These are phyloP conservation scores for Hypena proboscidalis DNA, from an alignment of 2,888 invertebrate species.

Conservation along the genomic window DNA sequence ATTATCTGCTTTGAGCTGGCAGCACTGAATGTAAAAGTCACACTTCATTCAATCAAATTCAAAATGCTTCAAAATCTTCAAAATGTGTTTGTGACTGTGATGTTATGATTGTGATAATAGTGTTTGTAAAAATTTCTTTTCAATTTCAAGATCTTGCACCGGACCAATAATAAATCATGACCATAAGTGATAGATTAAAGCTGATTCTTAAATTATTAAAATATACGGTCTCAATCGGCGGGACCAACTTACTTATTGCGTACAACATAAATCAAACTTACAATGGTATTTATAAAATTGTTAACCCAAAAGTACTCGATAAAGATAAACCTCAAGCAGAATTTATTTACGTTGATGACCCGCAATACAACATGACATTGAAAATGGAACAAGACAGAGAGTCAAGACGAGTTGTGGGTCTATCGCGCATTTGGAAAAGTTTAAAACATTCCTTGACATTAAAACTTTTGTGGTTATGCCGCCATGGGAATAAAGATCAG, in stretches of 20 bases:
- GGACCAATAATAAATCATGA: no score
- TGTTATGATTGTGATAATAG: no score
- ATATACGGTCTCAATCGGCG: slow-evolving; percentile 52
- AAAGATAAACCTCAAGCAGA: slow-evolving; percentile 74
- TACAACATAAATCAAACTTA: slow-evolving; percentile 65
- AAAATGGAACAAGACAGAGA: slow-evolving; percentile 60
- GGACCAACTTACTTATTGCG: slow-evolving; percentile 55
- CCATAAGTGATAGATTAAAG: slow-evolving; percentile 65
- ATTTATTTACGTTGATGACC: slow-evolving; percentile 80
- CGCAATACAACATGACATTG: slow-evolving; percentile 60
- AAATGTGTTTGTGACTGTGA: no score
- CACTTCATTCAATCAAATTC: no score
- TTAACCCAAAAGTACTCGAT: slow-evolving; percentile 70
- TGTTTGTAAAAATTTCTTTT: no score
- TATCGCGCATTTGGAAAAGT: slow-evolving; percentile 85
- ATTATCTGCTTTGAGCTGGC: no score
- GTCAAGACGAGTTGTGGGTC: slow-evolving; percentile 58
- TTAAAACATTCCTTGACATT: slow-evolving; percentile 88
- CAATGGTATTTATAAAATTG: slow-evolving; percentile 58
- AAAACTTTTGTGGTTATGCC: slow-evolving; percentile 87
- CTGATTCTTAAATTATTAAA: slow-evolving; percentile 59
- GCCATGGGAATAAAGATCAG: slow-evolving; percentile 86
- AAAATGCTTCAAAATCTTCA: no score
- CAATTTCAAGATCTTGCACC: no score
- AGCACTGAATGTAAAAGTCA: no score